These are phyloP conservation scores for Saccostrea glomerata DNA, from an alignment of 1,140 invertebrate genomes.

Conservation along the genomic window DNA sequence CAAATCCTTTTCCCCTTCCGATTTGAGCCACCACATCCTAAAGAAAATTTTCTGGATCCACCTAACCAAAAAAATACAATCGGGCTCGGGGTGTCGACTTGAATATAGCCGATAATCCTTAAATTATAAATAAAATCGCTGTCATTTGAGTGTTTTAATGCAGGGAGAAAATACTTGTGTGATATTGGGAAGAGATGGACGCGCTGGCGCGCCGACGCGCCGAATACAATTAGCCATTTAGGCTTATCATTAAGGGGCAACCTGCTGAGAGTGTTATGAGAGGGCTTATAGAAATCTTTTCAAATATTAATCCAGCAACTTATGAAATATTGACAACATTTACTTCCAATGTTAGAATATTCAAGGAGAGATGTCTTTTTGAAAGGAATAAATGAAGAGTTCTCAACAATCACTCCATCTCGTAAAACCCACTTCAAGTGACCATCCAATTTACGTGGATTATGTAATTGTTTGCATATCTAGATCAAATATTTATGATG, in stretches of 20 bases:
- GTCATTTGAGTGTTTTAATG: no score
- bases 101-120: no score
- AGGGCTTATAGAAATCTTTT: conserved; percentile 9
- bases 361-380: background rate
- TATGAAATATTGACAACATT: conserved; percentile 27
- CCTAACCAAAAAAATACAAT: no score
- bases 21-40: no score
- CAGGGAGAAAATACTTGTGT: no score
- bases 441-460: background rate
- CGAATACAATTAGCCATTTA: no score
- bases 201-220: no score
- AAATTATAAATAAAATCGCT: no score
- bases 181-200: no score
- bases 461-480: background rate
- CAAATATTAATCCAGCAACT: conserved; percentile 25
- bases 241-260: background rate
- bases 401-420: background rate
- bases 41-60: no score
- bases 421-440: conserved; percentile 8
- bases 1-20: no score
- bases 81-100: no score
- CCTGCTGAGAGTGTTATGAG: background rate
- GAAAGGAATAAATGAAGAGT: background rate
- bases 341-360: background rate
- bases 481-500: conserved; percentile 26